Evolutionary conservation across 2,113 vertebrate genomes (phyloP), one percentile per base, ranked within the genome.

Genomic region (Psephotus haematonotus): DNA sequence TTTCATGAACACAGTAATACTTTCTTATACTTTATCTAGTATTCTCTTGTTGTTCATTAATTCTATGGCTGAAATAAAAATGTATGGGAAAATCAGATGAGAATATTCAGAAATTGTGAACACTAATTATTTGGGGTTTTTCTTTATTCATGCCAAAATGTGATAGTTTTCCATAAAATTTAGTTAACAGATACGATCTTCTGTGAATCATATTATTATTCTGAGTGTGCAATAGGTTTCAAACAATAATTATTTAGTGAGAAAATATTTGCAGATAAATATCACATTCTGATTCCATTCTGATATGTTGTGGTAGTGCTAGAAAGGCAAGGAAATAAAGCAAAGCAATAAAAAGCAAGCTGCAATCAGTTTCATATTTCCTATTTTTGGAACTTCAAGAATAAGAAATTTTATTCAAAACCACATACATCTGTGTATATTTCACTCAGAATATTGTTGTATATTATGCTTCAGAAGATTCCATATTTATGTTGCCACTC

Each of bases 401-500:
- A 37, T 9, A 55, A 4, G 6, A 6, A 16, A 17, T 44, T 79
- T 43, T 39, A 17, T 92, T 39, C 6, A 59, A 70, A 67, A 18
- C 1, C 4, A 39, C 2, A 17, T 39, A 9, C 0, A 16, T 31
- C n/a, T 91, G 3, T 17, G 1, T n/a, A 25, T 75, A 64, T 74
- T 79, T 84, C n/a, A 53, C 31, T 64, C 8, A 17, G 10, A 80
- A 82, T 0, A 60, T n/a, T 82, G 85, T 4, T 18, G 7, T 49
- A 15, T 49, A 17, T 79, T 82, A 92, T 82, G 4, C 69, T 72
- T 44, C n/a, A 63, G 46, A 50, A 65, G 18, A 74, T 43, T 2
- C 1, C 23, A 70, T 7, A 11, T 63, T 90, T 82, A 9, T 77
- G 12, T 70, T 88, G 23, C 13, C 13, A 31, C 7, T 91, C 10